Evolutionary conservation across 2,888 invertebrate species (phyloP).

Genomic region (Watsonalla cultraria): DNA sequence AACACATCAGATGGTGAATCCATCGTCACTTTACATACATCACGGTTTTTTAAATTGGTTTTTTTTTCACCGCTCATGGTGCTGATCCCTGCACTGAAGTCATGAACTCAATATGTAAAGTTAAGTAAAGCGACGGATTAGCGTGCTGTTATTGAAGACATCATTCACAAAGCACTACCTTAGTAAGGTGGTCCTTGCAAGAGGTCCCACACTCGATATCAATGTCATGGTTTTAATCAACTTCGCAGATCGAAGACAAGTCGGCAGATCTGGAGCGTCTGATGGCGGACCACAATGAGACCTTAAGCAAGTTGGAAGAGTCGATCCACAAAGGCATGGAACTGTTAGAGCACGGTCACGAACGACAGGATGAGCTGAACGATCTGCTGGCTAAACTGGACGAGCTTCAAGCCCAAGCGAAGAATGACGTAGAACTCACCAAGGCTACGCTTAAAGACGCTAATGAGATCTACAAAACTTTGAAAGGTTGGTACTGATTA

Average conservation of each 20-base stretch:
- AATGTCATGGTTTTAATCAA: not conserved
- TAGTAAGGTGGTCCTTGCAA: no score
- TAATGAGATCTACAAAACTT: constrained; percentile 37
- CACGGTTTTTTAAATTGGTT: no score
- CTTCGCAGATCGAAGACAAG: constrained; percentile 75
- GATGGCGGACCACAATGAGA: constrained; percentile 74
- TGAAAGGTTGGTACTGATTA: constrained; percentile 30
- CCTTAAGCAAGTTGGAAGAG: constrained; percentile 81
- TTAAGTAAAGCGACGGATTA: no score
- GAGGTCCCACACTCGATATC: no score
- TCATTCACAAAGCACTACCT: no score
- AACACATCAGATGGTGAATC: no score
- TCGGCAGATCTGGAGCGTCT: constrained; percentile 66
- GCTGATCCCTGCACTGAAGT: not conserved
- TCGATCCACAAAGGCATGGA: constrained; percentile 82
- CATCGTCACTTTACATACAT: no score
- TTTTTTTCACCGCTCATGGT: no score
- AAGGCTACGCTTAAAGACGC: constrained; percentile 72
- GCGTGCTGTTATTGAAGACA: no score
- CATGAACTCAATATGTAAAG: not conserved
- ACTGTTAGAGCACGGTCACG: constrained; percentile 80
- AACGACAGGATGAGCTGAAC: constrained; percentile 85
- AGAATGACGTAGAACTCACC: constrained; percentile 90
- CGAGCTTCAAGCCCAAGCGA: constrained; percentile 85
- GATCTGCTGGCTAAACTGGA: constrained; percentile 89